phyloP scores from a whole-genome alignment of 2,113 vertebrate genomes.

The Cercocebus atys region DNA sequence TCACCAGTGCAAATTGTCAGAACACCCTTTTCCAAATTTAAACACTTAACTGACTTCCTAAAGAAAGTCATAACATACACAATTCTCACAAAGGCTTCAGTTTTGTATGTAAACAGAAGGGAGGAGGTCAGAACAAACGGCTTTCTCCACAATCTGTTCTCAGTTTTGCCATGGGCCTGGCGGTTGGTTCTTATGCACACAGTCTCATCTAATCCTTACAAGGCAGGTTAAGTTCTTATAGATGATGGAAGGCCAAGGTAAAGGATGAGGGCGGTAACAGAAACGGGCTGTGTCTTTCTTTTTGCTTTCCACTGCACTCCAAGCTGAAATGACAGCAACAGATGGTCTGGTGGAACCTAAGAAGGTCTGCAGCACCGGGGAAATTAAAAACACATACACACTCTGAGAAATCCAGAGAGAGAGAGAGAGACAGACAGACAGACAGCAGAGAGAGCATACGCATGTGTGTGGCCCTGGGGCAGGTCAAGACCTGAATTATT shows the following conservation, averaged over 20 bases:
- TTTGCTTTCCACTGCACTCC: neutral
- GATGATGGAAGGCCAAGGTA: neutral
- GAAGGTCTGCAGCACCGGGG: neutral
- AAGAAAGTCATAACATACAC: conserved; percentile 26
- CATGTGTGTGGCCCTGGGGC: neutral
- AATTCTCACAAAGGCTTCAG: conserved; percentile 62
- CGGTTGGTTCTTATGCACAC: neutral
- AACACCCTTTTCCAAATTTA: neutral
- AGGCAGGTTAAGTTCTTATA: neutral
- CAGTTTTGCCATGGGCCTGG: neutral
- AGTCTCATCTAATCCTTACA: neutral
- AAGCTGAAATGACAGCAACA: conserved; percentile 35
- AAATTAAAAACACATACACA: neutral
- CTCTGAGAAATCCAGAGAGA: too few species aligned
- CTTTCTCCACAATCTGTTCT: neutral
- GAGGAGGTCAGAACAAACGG: neutral
- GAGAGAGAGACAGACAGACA: too few species aligned
- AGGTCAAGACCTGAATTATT: neutral
- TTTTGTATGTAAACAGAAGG: conserved; percentile 18
- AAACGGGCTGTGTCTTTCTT: neutral
- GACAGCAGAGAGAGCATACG: neutral
- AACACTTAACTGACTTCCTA: neutral
- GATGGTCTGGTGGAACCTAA: conserved; percentile 27
- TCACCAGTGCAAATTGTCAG: neutral
- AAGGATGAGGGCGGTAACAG: neutral